Base-by-base conservation (phyloP, 2,797 vertebrate species). In the Acanthurus lineatus region DNA sequence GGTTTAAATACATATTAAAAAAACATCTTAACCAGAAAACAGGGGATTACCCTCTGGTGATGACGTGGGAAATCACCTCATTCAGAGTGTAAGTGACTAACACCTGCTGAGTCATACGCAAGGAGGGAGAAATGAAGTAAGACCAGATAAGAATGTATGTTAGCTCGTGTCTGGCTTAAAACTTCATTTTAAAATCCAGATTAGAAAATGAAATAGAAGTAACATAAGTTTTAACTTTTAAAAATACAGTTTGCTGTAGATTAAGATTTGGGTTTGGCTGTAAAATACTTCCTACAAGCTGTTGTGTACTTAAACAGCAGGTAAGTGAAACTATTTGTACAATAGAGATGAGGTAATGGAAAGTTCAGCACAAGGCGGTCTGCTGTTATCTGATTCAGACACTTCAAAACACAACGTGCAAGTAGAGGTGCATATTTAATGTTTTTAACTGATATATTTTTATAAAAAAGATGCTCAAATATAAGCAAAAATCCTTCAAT, bases 51-150 rank as follows among this genome's bases (percentile, higher is more conserved):
- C 49, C 3, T 17, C 16, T 10, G 32, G 11, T n/a, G 25, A 11
- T 9, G 62, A n/a, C 20, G 8, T 4, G 40, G 69, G 35, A 77
- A 72, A 74, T 16, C 54, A 63, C 25, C 47, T 54, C 28, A 32
- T 32, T 32, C 28, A 32, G 28, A 4, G 28, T 32, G 28, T 32
- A 32, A 32, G 28, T 32, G 28, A 32, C 28, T 3, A 32, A 32
- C 28, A 32, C 6, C 12, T 48, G 58, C 68, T 59, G 75, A 81
- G 40, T 84, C 78, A 81, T 4, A 17, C 1, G 2, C 8, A 8
- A 28, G 3, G 20, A 51, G 42, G 15, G 12, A 25, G 32, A n/a
- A 7, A 28, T 12, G 44, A 38, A 19, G 45, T 25, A 59, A 69
- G 3, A 40, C 8, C 17, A n/a, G 28, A 49, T 15, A 10, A 17